phyloP scores from a whole-genome alignment of 2,888 invertebrate species.

The Melinaea marsaeus region DNA sequence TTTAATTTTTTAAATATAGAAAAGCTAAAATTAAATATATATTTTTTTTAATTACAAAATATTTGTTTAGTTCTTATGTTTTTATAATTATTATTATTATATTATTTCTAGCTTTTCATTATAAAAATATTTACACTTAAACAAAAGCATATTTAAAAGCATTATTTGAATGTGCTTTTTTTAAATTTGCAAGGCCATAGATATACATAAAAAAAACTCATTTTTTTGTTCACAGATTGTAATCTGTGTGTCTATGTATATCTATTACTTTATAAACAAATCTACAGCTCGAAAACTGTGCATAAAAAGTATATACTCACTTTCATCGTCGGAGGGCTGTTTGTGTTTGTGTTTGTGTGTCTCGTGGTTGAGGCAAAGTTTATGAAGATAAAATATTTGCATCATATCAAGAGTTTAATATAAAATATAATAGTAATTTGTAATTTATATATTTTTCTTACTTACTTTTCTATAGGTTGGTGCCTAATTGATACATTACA shows the following conservation, averaged over 20 bases:
- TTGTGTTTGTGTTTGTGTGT: constrained; percentile 50
- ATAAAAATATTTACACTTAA: not conserved
- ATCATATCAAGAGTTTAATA: not conserved
- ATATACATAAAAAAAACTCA: not conserved
- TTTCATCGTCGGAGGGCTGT: constrained; percentile 52
- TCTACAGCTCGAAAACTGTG: constrained; percentile 18
- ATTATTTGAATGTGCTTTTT: constrained; percentile 3
- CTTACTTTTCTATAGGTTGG: not conserved
- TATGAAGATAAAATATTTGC: not conserved
- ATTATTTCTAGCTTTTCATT: constrained; percentile 9
- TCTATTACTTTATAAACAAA: not conserved
- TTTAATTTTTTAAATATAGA: no score
- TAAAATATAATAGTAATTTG: not conserved
- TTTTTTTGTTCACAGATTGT: not conserved
- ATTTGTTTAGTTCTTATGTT: not conserved
- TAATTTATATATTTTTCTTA: not conserved
- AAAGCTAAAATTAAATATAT: no score
- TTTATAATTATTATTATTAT: not conserved
- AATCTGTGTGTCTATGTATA: not conserved
- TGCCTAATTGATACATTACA: not conserved
- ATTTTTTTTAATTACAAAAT: no score
- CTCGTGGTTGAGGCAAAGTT: constrained; percentile 51
- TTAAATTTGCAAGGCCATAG: not conserved
- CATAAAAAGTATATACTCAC: constrained; percentile 58
- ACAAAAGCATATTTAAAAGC: not conserved